Conservation (phyloP, 2,113 vertebrate genomes). For the Hyaena hyaena region DNA sequence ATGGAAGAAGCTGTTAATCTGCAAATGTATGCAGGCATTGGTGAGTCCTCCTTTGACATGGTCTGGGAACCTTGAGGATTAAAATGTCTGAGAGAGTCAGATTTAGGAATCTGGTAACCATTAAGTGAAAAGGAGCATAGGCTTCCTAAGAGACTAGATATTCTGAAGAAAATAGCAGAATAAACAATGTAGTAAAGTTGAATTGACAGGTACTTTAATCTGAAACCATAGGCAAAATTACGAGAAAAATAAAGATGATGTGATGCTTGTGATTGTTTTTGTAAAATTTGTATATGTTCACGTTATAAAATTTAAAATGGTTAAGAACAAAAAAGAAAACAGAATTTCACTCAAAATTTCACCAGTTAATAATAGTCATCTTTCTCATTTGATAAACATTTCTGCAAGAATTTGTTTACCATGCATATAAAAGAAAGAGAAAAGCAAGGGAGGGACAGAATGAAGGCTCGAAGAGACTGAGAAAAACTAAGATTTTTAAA, state of each 20-base stretch:
- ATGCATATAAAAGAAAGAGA: background rate
- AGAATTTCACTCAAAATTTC: background rate
- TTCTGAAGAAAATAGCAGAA: background rate
- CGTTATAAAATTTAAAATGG: background rate
- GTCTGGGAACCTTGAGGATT: conserved; percentile 45
- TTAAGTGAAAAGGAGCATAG: background rate
- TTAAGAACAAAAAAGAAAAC: background rate
- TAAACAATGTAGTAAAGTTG: background rate
- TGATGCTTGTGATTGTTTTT: background rate
- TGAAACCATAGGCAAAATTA: conserved; percentile 17
- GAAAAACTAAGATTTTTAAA: background rate
- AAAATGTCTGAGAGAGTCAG: background rate
- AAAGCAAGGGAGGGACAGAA: background rate
- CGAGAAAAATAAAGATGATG: background rate
- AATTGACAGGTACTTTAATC: background rate
- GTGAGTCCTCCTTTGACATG: background rate
- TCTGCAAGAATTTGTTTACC: background rate
- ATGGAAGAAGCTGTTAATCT: conserved; percentile 61
- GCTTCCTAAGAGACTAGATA: accelerated
- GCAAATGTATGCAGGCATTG: background rate
- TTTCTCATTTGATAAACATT: background rate
- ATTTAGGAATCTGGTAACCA: background rate
- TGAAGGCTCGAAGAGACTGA: background rate
- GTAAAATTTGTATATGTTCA: background rate
- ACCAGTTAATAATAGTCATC: background rate